These are phyloP conservation scores for Cheirogaleus major DNA, from an alignment of 2,797 vertebrate genomes.

Conservation along the genomic window DNA sequence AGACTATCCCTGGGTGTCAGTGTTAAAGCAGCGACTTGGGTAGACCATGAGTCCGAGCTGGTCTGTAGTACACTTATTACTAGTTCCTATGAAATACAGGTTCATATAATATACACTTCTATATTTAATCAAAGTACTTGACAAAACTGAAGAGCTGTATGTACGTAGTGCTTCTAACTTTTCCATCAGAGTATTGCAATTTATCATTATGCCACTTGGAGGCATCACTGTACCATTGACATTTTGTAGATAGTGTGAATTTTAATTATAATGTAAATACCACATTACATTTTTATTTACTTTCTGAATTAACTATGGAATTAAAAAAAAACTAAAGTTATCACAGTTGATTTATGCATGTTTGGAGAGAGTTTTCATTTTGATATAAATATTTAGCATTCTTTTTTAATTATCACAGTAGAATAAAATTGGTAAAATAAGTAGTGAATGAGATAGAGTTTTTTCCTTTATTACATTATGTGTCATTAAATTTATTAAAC, in stretches of 20 bases:
- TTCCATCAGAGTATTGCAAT: slow-evolving; percentile 47
- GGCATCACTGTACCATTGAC: slow-evolving; percentile 72
- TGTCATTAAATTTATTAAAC: slow-evolving; percentile 35
- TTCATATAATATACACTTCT: not conserved
- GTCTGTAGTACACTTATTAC: not conserved
- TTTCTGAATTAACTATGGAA: not conserved
- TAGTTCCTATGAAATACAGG: not conserved
- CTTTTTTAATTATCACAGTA: not conserved
- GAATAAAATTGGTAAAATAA: not conserved
- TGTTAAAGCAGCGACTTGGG: not conserved
- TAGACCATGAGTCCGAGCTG: not conserved
- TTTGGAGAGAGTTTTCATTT: slow-evolving; percentile 8
- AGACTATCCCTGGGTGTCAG: not conserved
- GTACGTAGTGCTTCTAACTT: not conserved
- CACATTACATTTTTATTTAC: not conserved
- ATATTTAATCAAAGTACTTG: not conserved
- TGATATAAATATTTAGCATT: slow-evolving; percentile 6
- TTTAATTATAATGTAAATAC: not conserved
- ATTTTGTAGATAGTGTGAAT: not conserved
- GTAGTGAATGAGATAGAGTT: slow-evolving; percentile 7
- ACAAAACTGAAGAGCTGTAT: not conserved
- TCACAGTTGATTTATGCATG: slow-evolving; percentile 30
- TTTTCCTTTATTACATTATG: slow-evolving; percentile 10
- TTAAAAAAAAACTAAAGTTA: slow-evolving; percentile 9
- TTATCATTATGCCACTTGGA: slow-evolving; percentile 72